phyloP scores from a whole-genome alignment of 2,888 invertebrate species.

The Conus canariensis region DNA sequence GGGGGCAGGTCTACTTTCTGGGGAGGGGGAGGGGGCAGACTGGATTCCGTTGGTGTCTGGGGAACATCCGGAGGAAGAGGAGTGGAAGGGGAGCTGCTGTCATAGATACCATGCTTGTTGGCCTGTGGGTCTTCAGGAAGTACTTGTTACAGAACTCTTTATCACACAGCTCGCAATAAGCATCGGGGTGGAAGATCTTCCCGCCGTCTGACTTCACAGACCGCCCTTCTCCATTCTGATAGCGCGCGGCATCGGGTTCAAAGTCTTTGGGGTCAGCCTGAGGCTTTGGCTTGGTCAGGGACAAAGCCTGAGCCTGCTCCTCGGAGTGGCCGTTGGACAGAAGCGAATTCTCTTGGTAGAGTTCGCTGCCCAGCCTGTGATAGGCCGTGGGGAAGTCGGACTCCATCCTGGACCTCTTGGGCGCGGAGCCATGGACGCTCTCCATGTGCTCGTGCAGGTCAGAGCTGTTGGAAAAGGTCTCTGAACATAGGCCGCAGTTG shows the following conservation, averaged over 20 bases:
- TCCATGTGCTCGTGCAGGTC: constrained; percentile 52
- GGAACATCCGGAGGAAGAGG: neutral
- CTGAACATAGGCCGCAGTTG: constrained; percentile 53
- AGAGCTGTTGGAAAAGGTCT: constrained; percentile 53
- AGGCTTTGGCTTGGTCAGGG: constrained; percentile 40
- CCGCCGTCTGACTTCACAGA: constrained; percentile 48
- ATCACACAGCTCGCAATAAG: constrained; percentile 97
- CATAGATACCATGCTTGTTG: constrained; percentile 93
- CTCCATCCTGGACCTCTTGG: constrained; percentile 42
- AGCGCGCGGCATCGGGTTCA: constrained; percentile 39
- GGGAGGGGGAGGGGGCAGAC: constrained; percentile 27
- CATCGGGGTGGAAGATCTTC: constrained; percentile 95
- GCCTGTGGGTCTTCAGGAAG: constrained; percentile 98
- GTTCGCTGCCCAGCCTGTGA: constrained; percentile 93
- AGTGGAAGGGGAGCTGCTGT: constrained; percentile 65
- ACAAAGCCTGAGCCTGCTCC: constrained; percentile 38
- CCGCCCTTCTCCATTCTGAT: constrained; percentile 42
- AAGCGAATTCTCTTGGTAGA: constrained; percentile 76
- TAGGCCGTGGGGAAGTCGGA: constrained; percentile 75
- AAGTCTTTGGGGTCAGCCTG: constrained; percentile 48
- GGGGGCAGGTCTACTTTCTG: constrained; percentile 18
- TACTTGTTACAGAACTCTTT: constrained; percentile 99
- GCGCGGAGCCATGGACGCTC: constrained; percentile 41
- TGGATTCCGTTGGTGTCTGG: constrained; percentile 11
- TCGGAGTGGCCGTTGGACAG: constrained; percentile 63